A percentile compares a stretch with the other conserved stretches of the same genome.
These are phyloP conservation scores for Ophioninae sp. DNA, from an alignment of 2,888 invertebrate genomes.

Conservation along the genomic window DNA sequence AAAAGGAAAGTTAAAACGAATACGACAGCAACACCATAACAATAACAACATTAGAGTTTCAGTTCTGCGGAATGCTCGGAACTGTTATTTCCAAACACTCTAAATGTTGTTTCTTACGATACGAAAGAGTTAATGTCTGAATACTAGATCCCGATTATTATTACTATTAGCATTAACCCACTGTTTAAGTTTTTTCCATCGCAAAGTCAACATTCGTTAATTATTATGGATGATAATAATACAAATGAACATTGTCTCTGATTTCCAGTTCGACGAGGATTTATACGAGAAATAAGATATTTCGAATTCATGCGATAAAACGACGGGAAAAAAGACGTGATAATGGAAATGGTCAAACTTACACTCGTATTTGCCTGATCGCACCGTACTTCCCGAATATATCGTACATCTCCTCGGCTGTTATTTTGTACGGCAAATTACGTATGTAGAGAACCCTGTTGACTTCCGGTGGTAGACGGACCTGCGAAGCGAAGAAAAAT, in stretches of 20 bases:
- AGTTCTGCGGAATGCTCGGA: too few relatives aligned
- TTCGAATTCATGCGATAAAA: background rate
- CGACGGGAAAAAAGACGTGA: constrained; percentile 1
- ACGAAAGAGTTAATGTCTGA: too few relatives aligned
- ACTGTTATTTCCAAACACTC: too few relatives aligned
- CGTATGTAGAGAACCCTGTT: constrained; percentile 98
- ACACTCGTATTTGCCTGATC: constrained; percentile 98
- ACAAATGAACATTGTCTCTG: background rate
- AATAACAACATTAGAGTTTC: too few relatives aligned
- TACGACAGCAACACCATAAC: too few relatives aligned
- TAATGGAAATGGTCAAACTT: constrained; percentile 81
- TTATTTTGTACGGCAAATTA: constrained; percentile 99
- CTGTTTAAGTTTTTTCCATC: too few relatives aligned
- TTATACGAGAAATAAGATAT: too few relatives aligned
- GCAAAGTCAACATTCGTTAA: background rate
- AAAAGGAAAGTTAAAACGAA: too few relatives aligned
- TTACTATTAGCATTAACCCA: too few relatives aligned
- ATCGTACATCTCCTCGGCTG: constrained; percentile 99
- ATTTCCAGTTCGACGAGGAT: too few relatives aligned
- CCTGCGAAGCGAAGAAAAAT: constrained; percentile 83
- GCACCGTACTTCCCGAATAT: constrained; percentile 99
- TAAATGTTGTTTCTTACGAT: too few relatives aligned
- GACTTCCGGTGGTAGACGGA: constrained; percentile 98
- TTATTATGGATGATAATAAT: background rate
- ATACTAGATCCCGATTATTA: too few relatives aligned